Base-by-base conservation (phyloP, 2,113 vertebrate species). In the Malurus cyaneus region DNA sequence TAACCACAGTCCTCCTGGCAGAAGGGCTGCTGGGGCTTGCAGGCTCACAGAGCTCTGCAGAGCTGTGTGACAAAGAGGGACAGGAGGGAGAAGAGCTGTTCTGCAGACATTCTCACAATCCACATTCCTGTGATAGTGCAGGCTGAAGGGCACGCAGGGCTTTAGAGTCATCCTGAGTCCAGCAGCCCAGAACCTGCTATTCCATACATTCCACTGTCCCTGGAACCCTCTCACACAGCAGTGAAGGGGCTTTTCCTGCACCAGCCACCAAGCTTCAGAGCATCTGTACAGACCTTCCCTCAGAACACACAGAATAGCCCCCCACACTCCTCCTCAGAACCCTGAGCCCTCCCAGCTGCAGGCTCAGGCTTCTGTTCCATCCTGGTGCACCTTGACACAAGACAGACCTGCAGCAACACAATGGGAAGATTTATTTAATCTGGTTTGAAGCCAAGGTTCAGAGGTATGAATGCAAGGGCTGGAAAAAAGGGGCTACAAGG, bases 371-470 rank as follows among this genome's bases (percentile, higher is more conserved):
- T 44, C 8, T 11, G 9, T 18, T 85, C 18, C 61, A 44, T 34
- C 44, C 42, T 4, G 3, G 46, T 83, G 76, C 92, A 86, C 59
- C 72, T 14, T 78, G 86, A 88, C 79, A 73, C 32, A 25, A 80
- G 67, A 31, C 34, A 90, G 52, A 56, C 18, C 56, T n/a, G 26
- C 4, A 66, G 54, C 28, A 88, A 80, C 91, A 96, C 76, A 88
- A 90, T n/a, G 19, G 59, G 14, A 74, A 78, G 32, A 76, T 61
- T 86, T 92, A 56, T 93, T 93, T 92, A 88, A 74, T 39, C 56
- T 92, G 64, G 47, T 78, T 59, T 86, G 41, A 78, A 90, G 80
- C 88, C 94, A 88, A 88, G 56, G 54, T 88, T 95, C 85, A 73
- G 36, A 93, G 26, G 26, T 62, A 70, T n/a, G 42, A 14, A 21